phyloP scores from a whole-genome alignment of 2,113 vertebrate species.

The Gallinago undulata region DNA sequence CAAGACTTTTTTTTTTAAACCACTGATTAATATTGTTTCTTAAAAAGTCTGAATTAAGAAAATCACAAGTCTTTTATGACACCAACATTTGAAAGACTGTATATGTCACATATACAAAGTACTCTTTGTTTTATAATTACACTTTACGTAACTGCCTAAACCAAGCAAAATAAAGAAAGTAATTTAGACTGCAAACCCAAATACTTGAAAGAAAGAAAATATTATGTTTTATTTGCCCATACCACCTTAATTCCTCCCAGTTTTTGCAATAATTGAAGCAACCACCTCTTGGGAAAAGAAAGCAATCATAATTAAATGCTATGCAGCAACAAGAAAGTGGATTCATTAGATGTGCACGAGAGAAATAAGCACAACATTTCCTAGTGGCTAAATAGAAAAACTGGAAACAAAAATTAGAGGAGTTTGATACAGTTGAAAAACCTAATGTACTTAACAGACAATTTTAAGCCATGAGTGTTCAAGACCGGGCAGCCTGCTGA shows the following conservation, averaged over 20 bases:
- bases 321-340: neutral
- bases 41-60: neutral
- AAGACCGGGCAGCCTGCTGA: neutral
- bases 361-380: neutral
- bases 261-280: slow-evolving; percentile 18
- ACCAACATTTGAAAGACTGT: neutral
- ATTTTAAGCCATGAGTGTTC: neutral
- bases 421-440: neutral
- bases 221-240: neutral
- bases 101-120: neutral
- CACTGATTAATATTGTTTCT: neutral
- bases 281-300: slow-evolving; percentile 13
- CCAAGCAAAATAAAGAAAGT: neutral
- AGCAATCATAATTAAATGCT: slow-evolving; percentile 34
- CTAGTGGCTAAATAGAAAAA: neutral
- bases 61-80: neutral
- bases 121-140: neutral
- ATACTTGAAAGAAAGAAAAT: neutral
- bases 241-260: neutral
- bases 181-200: neutral
- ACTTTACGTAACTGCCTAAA: neutral
- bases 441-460: neutral
- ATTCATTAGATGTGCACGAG: neutral
- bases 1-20: neutral
- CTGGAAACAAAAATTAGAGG: neutral